phyloP scores from a whole-genome alignment of 53 echinoderm and acorn worm species.

The Paracentrotus lividus region DNA sequence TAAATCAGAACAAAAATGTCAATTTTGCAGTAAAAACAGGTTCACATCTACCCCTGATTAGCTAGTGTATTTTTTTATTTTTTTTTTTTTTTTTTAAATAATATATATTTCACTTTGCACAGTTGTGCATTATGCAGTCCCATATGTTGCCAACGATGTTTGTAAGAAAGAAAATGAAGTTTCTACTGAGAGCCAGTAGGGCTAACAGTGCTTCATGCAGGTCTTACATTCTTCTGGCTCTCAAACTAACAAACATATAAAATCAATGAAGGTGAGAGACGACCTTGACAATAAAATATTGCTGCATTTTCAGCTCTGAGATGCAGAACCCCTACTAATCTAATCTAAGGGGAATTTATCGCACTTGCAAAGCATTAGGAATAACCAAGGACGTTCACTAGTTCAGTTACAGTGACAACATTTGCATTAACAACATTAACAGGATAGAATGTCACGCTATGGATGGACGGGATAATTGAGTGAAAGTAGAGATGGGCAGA shows the following conservation, averaged over 20 bases:
- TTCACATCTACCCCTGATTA: background rate
- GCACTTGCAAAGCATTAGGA: background rate
- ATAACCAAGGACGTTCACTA: background rate
- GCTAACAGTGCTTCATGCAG: too few species aligned
- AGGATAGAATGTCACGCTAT: constrained; percentile 1
- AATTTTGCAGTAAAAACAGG: too few species aligned
- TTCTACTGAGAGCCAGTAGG: too few species aligned
- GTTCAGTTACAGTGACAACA: constrained; percentile 40
- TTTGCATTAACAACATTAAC: background rate
- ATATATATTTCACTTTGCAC: background rate
- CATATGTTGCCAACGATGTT: background rate
- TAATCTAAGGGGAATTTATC: constrained; percentile 7
- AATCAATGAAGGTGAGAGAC: background rate
- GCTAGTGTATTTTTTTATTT: background rate
- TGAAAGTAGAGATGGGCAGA: background rate
- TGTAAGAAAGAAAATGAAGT: background rate
- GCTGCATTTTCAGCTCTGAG: background rate
- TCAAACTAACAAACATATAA: too few species aligned
- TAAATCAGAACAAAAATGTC: too few species aligned
- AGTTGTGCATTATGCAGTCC: background rate
- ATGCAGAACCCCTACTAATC: background rate
- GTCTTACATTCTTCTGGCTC: too few species aligned
- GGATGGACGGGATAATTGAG: constrained; percentile 15
- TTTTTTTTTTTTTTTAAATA: too few species aligned
- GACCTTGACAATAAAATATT: background rate